phyloP scores from a whole-genome alignment of 2,113 vertebrate genomes.

The rat (Rattus norvegicus) region GRCr8 NC_086039.1:135531001-135531500 shows the following conservation, averaged over 20 bases:
- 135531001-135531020: conserved; percentile 85
- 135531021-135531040: conserved; percentile 85
- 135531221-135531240: conserved; percentile 32
- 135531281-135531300: background rate
- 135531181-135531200: conserved; percentile 69
- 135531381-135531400: background rate
- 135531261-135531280: background rate
- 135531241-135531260: conserved; percentile 35
- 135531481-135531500: conserved; percentile 42
- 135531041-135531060: conserved; percentile 83
- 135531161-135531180: conserved; percentile 16
- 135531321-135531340: conserved; percentile 15
- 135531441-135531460: background rate
- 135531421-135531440: background rate
- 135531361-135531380: conserved; percentile 43
- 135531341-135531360: conserved; percentile 44
- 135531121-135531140: conserved; percentile 85
- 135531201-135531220: conserved; percentile 15
- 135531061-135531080: conserved; percentile 84
- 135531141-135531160: conserved; percentile 78
- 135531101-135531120: conserved; percentile 84
- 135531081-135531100: conserved; percentile 82
- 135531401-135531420: conserved; percentile 16
- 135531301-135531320: conserved; percentile 27
- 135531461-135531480: conserved; percentile 21